These are phyloP conservation scores for Meandrusa payeni DNA, from an alignment of 2,888 invertebrate genomes.

Conservation along the genomic window DNA sequence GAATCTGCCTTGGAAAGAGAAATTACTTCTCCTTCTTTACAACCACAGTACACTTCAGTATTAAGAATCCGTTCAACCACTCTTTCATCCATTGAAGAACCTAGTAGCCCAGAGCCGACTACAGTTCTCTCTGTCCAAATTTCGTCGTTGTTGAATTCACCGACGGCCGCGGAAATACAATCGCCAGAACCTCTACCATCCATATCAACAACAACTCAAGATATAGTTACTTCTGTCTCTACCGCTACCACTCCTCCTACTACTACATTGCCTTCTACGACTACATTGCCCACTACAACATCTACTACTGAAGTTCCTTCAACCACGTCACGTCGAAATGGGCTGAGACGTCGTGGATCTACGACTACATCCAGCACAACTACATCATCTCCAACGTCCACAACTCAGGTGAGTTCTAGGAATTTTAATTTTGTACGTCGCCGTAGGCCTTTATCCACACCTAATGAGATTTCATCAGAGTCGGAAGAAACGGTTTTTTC, in stretches of 20 bases:
- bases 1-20: slow-evolving; percentile 65
- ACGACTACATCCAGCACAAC: slow-evolving; percentile 42
- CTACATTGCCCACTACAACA: no score
- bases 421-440: slow-evolving; percentile 71
- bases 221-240: slow-evolving; percentile 39
- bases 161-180: slow-evolving; percentile 42
- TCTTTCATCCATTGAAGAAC: slow-evolving; percentile 41
- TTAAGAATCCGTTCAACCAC: slow-evolving; percentile 59
- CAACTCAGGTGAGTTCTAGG: slow-evolving; percentile 80
- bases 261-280: slow-evolving; percentile 43
- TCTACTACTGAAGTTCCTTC: slow-evolving; percentile 40
- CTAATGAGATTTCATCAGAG: slow-evolving; percentile 66
- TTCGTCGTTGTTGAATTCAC: slow-evolving; percentile 65
- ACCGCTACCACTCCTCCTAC: slow-evolving; percentile 46
- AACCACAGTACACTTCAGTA: slow-evolving; percentile 67
- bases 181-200: slow-evolving; percentile 42
- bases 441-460: slow-evolving; percentile 57
- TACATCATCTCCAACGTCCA: slow-evolving; percentile 44
- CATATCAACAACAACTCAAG: slow-evolving; percentile 41
- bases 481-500: slow-evolving; percentile 48
- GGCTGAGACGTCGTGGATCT: slow-evolving; percentile 50
- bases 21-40: slow-evolving; percentile 56
- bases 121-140: slow-evolving; percentile 70
- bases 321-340: slow-evolving; percentile 43
- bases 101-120: slow-evolving; percentile 55